Conservation (phyloP, 2,113 vertebrate species). For the Heterotilapia buettikoferi region DNA sequence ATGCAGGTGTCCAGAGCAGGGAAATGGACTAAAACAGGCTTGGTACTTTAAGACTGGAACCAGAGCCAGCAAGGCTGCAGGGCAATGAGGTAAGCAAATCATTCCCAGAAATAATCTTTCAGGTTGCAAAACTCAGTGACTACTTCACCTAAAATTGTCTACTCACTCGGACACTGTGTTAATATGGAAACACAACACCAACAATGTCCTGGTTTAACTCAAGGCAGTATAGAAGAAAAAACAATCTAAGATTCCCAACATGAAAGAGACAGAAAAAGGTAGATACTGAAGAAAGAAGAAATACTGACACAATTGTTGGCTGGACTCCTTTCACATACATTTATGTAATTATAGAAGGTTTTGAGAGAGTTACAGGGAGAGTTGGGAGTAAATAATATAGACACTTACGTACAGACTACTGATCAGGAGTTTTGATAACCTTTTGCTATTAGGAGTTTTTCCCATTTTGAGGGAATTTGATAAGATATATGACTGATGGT, state of each 20-base stretch:
- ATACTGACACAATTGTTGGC: neutral
- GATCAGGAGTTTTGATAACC: neutral
- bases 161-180: neutral
- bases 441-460: neutral
- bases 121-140: neutral
- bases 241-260: neutral
- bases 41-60: neutral
- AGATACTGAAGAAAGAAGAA: neutral
- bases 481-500: neutral
- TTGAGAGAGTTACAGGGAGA: neutral
- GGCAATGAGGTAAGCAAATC: neutral
- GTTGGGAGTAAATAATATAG: neutral
- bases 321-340: neutral
- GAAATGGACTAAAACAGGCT: neutral
- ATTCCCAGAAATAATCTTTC: neutral
- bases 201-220: neutral
- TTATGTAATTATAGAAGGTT: neutral
- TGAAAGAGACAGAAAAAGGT: neutral
- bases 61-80: neutral
- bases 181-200: neutral
- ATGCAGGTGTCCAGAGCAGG: neutral
- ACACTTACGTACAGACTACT: neutral
- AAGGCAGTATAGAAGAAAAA: neutral
- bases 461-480: constrained; percentile 1
- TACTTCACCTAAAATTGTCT: neutral